Evolutionary conservation across 2,888 invertebrate species (phyloP).

Genomic region (Hesperia comma): DNA sequence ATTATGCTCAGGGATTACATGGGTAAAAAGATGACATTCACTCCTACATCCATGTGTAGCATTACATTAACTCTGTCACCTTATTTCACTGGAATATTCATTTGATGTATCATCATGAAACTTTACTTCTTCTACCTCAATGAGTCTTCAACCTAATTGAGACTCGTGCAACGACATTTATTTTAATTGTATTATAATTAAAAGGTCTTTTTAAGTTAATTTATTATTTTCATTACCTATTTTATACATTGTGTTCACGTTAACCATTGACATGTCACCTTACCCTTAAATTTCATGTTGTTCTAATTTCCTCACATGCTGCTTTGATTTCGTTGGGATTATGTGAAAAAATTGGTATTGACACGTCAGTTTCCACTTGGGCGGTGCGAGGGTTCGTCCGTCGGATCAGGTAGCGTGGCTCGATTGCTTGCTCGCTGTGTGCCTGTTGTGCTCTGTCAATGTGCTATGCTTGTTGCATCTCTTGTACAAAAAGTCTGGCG

Average conservation of each 20-base stretch:
- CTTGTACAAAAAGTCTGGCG: slow-evolving; percentile 68
- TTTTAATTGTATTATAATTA: neutral
- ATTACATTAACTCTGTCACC: slow-evolving; percentile 71
- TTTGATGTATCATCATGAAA: slow-evolving; percentile 49
- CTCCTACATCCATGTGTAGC: slow-evolving; percentile 76
- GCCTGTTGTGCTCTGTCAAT: slow-evolving; percentile 86
- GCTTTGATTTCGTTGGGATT: slow-evolving; percentile 72
- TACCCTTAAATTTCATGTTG: slow-evolving; percentile 57
- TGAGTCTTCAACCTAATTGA: slow-evolving; percentile 5
- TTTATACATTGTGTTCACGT: slow-evolving; percentile 6
- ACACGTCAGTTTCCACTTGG: slow-evolving; percentile 80
- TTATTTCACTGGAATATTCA: slow-evolving; percentile 73
- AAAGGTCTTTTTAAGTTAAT: neutral
- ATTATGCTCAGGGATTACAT: slow-evolving; percentile 71
- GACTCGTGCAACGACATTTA: neutral
- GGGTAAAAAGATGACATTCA: slow-evolving; percentile 76
- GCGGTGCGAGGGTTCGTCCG: slow-evolving; percentile 83
- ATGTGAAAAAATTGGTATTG: slow-evolving; percentile 60
- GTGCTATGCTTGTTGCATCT: slow-evolving; percentile 86
- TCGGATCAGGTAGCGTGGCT: slow-evolving; percentile 93
- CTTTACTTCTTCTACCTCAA: slow-evolving; percentile 21
- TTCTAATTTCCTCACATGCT: slow-evolving; percentile 80
- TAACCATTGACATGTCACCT: slow-evolving; percentile 13
- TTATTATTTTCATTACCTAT: neutral
- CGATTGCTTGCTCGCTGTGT: slow-evolving; percentile 87